Percentiles rank a stretch among this genome's conserved stretches.
Evolutionary conservation across 2,113 vertebrate genomes (phyloP).

Genomic region (Equus quagga): DNA sequence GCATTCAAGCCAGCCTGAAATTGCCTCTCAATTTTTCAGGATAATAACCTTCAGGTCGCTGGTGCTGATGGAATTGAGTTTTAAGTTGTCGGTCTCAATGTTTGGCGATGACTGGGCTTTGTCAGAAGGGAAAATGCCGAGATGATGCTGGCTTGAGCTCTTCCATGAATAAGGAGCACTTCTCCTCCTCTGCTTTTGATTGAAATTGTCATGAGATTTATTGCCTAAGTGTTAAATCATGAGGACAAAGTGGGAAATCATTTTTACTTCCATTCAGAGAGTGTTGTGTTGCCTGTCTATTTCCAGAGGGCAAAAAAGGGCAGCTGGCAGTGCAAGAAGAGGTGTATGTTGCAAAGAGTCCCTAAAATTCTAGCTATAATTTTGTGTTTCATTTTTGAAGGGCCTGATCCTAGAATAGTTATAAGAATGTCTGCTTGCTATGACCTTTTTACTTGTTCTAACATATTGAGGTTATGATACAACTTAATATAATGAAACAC

Average conservation of each 20-base stretch:
- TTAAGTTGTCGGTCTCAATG: neutral
- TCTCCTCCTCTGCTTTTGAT: constrained; percentile 48
- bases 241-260: constrained; percentile 35
- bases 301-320: constrained; percentile 18
- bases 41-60: neutral
- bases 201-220: constrained; percentile 69
- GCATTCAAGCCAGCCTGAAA: constrained; percentile 16
- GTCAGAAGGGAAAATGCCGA: neutral
- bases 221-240: constrained; percentile 53
- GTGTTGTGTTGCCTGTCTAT: neutral
- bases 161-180: neutral
- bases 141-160: neutral
- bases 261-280: constrained; percentile 6
- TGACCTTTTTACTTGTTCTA: neutral
- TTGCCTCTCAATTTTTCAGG: neutral
- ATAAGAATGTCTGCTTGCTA: neutral
- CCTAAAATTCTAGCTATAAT: neutral
- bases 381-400: constrained; percentile 44
- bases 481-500: neutral
- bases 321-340: neutral
- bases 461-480: neutral
- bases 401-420: neutral
- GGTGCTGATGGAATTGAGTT: constrained; percentile 1
- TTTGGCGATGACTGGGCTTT: neutral
- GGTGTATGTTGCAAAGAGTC: constrained; percentile 1